Evolutionary conservation across 2,797 vertebrate genomes (phyloP).

Genomic region (Propithecus perrieri): DNA sequence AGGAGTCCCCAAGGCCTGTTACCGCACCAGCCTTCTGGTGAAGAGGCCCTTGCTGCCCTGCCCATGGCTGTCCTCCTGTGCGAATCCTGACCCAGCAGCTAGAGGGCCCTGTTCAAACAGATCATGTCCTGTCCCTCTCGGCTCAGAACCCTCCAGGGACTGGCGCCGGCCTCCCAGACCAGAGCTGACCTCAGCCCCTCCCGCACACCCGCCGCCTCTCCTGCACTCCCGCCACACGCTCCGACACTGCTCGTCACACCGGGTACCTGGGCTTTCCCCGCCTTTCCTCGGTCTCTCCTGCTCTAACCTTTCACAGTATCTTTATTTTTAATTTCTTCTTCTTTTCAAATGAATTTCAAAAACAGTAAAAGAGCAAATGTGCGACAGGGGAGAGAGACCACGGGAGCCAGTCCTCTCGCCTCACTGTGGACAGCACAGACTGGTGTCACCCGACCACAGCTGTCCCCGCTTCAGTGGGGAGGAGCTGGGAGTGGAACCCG

Average conservation of each 20-base stretch:
- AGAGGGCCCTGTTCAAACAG: background rate
- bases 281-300: background rate
- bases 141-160: background rate
- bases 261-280: background rate
- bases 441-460: no score
- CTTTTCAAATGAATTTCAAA: background rate
- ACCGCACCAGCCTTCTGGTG: background rate
- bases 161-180: no score
- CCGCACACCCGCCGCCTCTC: background rate
- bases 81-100: background rate
- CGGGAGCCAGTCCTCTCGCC: background rate
- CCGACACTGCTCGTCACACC: background rate
- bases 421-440: background rate
- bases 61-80: background rate
- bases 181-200: background rate
- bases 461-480: background rate
- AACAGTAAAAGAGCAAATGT: background rate
- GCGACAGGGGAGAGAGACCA: background rate
- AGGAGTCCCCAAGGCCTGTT: background rate
- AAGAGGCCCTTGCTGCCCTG: background rate
- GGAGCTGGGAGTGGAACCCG: background rate
- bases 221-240: background rate
- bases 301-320: background rate
- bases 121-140: background rate
- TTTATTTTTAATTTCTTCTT: background rate